Percentiles rank a stretch among this genome's conserved stretches.
Evolutionary conservation across 2,888 invertebrate species (phyloP).

Genomic region (Pollenia griseotomentosa): DNA sequence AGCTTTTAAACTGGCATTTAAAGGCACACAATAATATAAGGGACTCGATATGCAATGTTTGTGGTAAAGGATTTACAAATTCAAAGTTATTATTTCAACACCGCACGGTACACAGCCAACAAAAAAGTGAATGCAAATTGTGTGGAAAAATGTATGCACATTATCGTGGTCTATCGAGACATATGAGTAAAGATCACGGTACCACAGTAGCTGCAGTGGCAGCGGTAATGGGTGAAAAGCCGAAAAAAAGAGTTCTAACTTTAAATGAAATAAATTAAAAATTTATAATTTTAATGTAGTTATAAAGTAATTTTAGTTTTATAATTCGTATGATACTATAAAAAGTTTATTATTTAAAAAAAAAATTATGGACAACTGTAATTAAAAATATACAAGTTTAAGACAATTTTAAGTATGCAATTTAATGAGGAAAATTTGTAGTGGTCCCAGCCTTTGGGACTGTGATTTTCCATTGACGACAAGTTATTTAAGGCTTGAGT

Average conservation of each 20-base stretch:
- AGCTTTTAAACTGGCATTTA: constrained; percentile 71
- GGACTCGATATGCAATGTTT: constrained; percentile 73
- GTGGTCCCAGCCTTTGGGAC: too few species aligned
- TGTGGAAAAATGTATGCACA: constrained; percentile 69
- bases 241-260: constrained; percentile 68
- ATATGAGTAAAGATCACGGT: constrained; percentile 70
- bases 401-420: too few species aligned
- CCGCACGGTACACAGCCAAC: constrained; percentile 69
- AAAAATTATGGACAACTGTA: constrained; percentile 42
- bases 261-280: constrained; percentile 69
- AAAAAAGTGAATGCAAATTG: constrained; percentile 67
- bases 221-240: constrained; percentile 70
- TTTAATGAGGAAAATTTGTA: too few species aligned
- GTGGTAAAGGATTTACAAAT: constrained; percentile 73
- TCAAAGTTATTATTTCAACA: constrained; percentile 73
- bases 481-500: too few species aligned
- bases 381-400: neutral
- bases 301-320: constrained; percentile 32
- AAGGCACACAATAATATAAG: constrained; percentile 72
- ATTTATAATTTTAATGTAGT: constrained; percentile 23
- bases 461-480: too few species aligned
- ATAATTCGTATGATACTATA: constrained; percentile 29
- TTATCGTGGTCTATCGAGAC: constrained; percentile 65
- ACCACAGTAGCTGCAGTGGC: constrained; percentile 71
- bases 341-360: constrained; percentile 38